Evolutionary conservation across 2,888 invertebrate species (phyloP), one percentile per base, ranked within the genome.

Genomic region (Sialis lutaria): DNA sequence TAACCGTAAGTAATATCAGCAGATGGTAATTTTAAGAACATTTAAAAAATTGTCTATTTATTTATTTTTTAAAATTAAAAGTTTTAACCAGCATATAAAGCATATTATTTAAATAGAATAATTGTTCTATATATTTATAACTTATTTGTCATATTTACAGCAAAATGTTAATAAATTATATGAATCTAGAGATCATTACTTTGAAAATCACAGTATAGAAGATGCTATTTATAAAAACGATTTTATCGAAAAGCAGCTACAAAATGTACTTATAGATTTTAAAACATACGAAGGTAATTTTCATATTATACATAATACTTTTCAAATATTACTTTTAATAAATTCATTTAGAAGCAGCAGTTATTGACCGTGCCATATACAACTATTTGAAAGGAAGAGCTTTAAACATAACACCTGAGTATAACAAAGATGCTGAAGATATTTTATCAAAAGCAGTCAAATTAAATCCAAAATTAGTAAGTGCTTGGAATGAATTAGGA

Each of bases 401-500:
- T 22, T 72, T 84, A 53, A 90, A 90, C 62, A 77, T 86, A 1
- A 67, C 72, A 31, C 70, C 78, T 1, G 70, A 72, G 33, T 83
- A 79, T 58, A 77, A 77, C 55, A 70, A 74, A 10, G 73, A 79
- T 55, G 83, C 86, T 0, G 78, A 82, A 50, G 82, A 82, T 55
- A 71, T 77, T 44, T 68, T 91, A 42, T 82, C 85, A 44, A 86
- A 84, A 62, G 81, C 90, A 4, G 82, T 90, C 0, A 91, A 91
- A 62, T 66, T 90, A 39, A 82, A 88, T 58, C 87, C 88, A 1
- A 80, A 78, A 54, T 64, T 83, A 47, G 75, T 83, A 0, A 81
- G 82, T 46, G 88, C 88, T 0, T 91, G 90, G 90, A 89, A 89
- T 59, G 83, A 89, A 60, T 69, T 92, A 1, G 91, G 91, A 1